Percentiles rank a stretch among this genome's conserved stretches.
phyloP scores from a whole-genome alignment of 2,113 vertebrate genomes.

The Romanogobio albipinnatus region DNA sequence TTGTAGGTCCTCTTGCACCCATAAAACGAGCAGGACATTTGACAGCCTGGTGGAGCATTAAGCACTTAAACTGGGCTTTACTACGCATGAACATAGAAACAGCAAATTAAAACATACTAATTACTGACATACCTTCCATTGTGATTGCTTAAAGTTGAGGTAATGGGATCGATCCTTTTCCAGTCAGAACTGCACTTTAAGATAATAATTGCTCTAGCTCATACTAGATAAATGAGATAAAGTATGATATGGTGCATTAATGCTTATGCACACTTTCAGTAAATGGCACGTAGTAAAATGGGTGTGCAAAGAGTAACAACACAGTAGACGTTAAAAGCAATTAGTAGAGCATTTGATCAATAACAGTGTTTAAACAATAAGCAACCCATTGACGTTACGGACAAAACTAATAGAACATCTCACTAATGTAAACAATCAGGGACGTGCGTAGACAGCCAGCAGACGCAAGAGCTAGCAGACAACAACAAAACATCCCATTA shows the following conservation, averaged over 20 bases:
- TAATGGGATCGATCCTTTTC: neutral
- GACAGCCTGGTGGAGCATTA: slow-evolving; percentile 50
- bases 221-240: neutral
- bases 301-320: neutral
- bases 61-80: neutral
- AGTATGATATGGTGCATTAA: neutral
- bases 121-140: slow-evolving; percentile 44
- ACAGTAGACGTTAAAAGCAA: neutral
- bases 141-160: neutral
- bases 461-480: slow-evolving; percentile 2
- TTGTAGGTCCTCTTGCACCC: slow-evolving; percentile 73
- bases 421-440: neutral
- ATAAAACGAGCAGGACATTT: slow-evolving; percentile 63
- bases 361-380: neutral
- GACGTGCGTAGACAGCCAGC: neutral
- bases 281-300: neutral
- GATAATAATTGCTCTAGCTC: neutral
- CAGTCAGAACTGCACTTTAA: neutral
- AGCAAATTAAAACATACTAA: neutral
- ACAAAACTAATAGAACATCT: neutral
- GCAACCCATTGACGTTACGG: neutral
- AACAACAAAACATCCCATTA: neutral
- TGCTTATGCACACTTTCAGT: neutral
- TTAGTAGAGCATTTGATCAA: neutral
- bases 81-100: neutral